These are phyloP conservation scores for Crotalus viridis DNA, from an alignment of 2,113 vertebrate species.

Conservation along the genomic window DNA sequence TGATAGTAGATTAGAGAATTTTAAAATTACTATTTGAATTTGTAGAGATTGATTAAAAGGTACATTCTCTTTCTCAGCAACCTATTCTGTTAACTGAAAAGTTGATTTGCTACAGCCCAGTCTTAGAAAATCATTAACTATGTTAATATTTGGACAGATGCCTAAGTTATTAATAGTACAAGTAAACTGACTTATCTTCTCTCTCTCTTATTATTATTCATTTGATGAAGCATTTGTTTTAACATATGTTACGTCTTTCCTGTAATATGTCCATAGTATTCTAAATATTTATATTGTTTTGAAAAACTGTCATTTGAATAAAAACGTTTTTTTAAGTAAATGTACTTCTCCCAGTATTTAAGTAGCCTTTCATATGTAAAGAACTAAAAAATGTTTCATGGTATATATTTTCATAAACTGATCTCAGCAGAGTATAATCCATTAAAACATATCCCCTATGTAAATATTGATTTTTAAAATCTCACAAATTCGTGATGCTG, in stretches of 20 bases:
- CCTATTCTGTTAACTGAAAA: neutral
- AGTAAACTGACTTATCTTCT: neutral
- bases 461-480: neutral
- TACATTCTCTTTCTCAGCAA: neutral
- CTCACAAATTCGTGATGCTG: neutral
- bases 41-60: neutral
- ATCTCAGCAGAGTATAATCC: neutral
- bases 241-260: no score
- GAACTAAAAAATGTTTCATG: neutral
- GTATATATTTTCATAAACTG: neutral
- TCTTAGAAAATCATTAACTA: neutral
- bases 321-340: constrained; percentile 4
- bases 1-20: neutral
- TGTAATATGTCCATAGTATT: neutral
- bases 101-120: neutral
- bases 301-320: constrained; percentile 20
- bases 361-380: neutral
- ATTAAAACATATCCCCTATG: neutral
- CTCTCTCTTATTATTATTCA: neutral
- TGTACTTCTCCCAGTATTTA: neutral
- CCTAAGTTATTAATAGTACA: neutral
- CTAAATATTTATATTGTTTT: neutral
- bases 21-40: neutral
- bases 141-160: neutral
- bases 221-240: neutral